phyloP scores from a whole-genome alignment of 1,140 invertebrate species.

The Drosophila persimilis region DNA sequence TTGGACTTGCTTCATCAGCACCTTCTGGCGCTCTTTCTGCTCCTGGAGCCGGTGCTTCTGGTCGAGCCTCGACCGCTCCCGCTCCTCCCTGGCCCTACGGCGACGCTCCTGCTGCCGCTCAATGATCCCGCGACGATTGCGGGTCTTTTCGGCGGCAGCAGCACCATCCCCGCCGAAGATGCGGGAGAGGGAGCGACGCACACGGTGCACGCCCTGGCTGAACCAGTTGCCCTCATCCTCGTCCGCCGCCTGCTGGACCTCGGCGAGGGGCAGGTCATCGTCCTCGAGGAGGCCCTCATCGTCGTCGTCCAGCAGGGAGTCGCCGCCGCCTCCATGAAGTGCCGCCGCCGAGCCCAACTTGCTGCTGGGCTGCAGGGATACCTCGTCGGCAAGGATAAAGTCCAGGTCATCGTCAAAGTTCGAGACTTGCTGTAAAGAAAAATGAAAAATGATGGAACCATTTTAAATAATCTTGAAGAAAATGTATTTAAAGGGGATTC shows the following conservation, averaged over 20 bases:
- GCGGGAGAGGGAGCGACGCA: constrained; percentile 65
- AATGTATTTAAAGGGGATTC: neutral
- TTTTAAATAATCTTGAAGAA: constrained; percentile 8
- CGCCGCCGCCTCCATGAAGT: neutral
- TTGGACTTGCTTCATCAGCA: constrained; percentile 7
- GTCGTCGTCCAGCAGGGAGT: constrained; percentile 2
- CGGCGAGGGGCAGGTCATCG: constrained; percentile 28
- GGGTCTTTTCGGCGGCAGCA: neutral
- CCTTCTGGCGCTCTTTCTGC: constrained; percentile 4
- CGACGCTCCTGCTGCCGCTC: constrained; percentile 29
- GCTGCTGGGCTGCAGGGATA: constrained; percentile 2
- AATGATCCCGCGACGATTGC: neutral
- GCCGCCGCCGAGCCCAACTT: neutral
- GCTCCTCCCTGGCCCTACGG: neutral
- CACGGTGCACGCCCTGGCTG: constrained; percentile 53
- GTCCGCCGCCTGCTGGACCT: constrained; percentile 20
- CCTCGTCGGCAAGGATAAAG: constrained; percentile 42
- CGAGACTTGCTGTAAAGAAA: constrained; percentile 53
- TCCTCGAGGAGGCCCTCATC: constrained; percentile 9
- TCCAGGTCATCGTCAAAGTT: constrained; percentile 42
- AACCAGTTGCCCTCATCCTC: constrained; percentile 54
- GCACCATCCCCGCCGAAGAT: constrained; percentile 55
- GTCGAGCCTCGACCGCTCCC: neutral
- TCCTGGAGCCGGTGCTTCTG: constrained; percentile 8
- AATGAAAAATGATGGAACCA: neutral